Evolutionary conservation across 2,888 invertebrate genomes (phyloP), one percentile per base, ranked within the genome.

Genomic region (Drosophila prostipennis): DNA sequence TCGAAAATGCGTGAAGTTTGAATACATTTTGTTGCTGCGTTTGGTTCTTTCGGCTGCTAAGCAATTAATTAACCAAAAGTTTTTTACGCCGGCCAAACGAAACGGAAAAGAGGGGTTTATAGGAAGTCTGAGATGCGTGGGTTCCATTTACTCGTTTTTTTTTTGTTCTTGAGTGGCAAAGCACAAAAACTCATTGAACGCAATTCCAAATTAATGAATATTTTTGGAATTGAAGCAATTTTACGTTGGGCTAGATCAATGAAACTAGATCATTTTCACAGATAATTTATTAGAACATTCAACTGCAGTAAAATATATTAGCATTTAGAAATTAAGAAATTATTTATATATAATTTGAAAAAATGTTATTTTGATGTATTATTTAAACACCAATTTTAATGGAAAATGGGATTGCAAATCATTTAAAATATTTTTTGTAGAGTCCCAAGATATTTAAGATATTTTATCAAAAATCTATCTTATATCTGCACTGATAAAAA

Each of bases 11-110:
- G 59, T 58, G 48, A 77, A 73, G 77, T 77, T 81, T 80, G 70
- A 73, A 81, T 84, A 81, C 74, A 80, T 36, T 61, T 80, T 79
- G 65, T 75, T 73, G 79, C 52, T 74, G 73, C 65, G 72, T 54
- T 59, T 46, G 13, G 40, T 59, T 40, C 53, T 58, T 80, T 72
- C 59, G 77, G 85, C 63, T 56, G 69, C 63, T 55, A 45, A 72
- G 72, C 81, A 84, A 81, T 87, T 81, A 87, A 81, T 87, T 87
- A 87, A 84, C 75, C 70, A 69, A 75, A 67, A 73, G 64, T 71
- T 76, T 76, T 46, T 46, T 54, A 36, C 40, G 72, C 73, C 54
- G 39, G 8, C 19, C 72, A 19, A 48, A 42, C 32, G 32, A 46
- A 32, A 14, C 40, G 13, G 37, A 52, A 13, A 57, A 52, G 37